A percentile compares a stretch with the other conserved stretches of the same genome.
Evolutionary conservation across 2,797 vertebrate genomes (phyloP).

Genomic region (Centropyge bicolor): DNA sequence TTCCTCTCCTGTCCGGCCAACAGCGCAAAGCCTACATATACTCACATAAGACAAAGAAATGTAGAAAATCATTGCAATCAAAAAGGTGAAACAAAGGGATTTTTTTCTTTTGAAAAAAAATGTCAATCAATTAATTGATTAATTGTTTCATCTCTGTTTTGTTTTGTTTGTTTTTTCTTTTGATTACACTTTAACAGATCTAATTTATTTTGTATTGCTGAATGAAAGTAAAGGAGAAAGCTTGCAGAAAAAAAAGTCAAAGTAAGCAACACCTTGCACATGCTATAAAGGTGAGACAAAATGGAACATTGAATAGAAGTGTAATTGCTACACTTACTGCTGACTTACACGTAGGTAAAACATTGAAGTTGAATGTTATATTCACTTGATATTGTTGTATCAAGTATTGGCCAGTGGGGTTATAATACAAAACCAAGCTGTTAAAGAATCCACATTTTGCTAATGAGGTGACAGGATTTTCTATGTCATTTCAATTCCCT

Average conservation of each 20-base stretch:
- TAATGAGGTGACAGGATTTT: slow-evolving; percentile 3
- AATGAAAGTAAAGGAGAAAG: slow-evolving; percentile 2
- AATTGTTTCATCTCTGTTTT: background rate
- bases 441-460: slow-evolving; percentile 13
- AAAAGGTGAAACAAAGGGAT: slow-evolving; percentile 4
- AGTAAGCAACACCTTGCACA: background rate
- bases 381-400: slow-evolving; percentile 32
- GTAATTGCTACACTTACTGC: background rate
- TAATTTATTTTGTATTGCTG: slow-evolving; percentile 5
- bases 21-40: background rate
- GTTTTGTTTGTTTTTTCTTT: slow-evolving; percentile 6
- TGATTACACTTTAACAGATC: slow-evolving; percentile 10
- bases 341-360: slow-evolving; percentile 19
- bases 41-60: slow-evolving; percentile 6
- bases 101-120: too few species aligned
- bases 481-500: slow-evolving; percentile 72
- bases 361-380: slow-evolving; percentile 1
- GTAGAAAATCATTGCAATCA: background rate
- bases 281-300: slow-evolving; percentile 18
- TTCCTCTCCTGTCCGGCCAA: background rate
- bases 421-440: slow-evolving; percentile 31
- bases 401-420: background rate
- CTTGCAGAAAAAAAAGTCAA: background rate
- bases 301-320: slow-evolving; percentile 22
- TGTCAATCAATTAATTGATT: background rate